Base-by-base conservation (phyloP, 2,113 vertebrate species). In the Phrynocephalus versicolor region DNA sequence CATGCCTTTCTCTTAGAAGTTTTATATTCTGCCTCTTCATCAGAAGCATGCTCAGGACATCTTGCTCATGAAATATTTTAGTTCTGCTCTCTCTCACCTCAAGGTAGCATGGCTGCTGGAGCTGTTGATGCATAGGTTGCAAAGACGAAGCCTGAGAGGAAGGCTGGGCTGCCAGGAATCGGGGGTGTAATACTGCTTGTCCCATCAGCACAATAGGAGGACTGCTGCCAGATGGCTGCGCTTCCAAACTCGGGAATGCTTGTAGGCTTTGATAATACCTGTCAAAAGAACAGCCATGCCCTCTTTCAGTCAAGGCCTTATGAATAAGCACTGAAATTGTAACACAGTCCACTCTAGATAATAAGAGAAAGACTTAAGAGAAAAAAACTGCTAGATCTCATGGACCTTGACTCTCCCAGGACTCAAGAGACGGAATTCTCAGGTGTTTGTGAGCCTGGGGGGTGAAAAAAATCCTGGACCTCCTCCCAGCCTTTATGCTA, bases 191-290 rank as follows among this genome's bases (percentile, higher is more conserved):
- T 84, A 96, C 95, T 0, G 96, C 93, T 92, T 96, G 96, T 79
- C 95, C 96, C 96, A 96, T 97, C 88, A 97, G 93, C 83, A 96
- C 83, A 0, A 97, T 81, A 0, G 97, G 94, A 62, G 94, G 57
- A 74, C 92, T 89, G 75, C 89, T 95, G 93, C 91, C 92, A 90
- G 93, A 92, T 37, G 94, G 93, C 85, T 94, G 96, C 62, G 93
- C 89, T 51, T 96, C 95, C 77, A 95, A 79, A 83, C 81, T 95
- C 75, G 87, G 94, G 90, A 96, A 96, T 83, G 94, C 67, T 9
- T 94, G 93, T 87, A 95, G 94, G 70, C 92, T 94, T 91, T 95
- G 96, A 41, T 94, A 87, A 69, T 96, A 97, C 82, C 96, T 97
- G 86, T 67, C 87, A 35, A 82, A 84, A 78, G 23, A 84, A 78